phyloP scores from a whole-genome alignment of 2,113 vertebrate genomes.

The Mixornis gularis region DNA sequence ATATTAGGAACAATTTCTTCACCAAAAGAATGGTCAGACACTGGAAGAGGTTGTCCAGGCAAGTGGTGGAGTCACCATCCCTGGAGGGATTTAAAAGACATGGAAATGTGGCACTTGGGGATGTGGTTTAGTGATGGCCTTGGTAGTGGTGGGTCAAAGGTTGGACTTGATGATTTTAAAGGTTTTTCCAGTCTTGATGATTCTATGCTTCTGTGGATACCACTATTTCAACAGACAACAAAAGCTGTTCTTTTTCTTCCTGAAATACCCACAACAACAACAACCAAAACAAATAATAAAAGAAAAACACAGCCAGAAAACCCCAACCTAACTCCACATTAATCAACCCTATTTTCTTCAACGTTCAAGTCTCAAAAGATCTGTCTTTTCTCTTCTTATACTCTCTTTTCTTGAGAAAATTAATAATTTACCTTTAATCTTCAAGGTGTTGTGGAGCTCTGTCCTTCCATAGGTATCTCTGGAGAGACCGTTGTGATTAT shows the following conservation, averaged over 20 bases:
- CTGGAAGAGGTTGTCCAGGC: background rate
- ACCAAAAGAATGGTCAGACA: background rate
- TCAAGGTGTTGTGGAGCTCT: background rate
- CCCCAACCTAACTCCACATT: accelerated
- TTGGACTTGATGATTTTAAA: background rate
- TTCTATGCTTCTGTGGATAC: background rate
- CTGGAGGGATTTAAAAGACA: background rate
- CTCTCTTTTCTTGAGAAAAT: background rate
- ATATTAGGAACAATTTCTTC: background rate
- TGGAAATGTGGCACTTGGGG: background rate
- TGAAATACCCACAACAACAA: background rate
- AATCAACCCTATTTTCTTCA: background rate
- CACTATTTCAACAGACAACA: background rate
- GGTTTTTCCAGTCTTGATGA: background rate
- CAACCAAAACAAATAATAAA: no score
- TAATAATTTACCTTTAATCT: background rate
- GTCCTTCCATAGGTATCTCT: background rate
- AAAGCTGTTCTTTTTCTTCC: background rate
- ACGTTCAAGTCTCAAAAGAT: background rate
- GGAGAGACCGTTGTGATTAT: background rate
- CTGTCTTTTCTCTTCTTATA: background rate
- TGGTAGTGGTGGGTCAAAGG: background rate
- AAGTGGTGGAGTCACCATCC: background rate
- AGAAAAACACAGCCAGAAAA: background rate
- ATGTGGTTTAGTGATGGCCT: background rate